Conservation (phyloP, 53 echinoderm and acorn worm genomes). For the Holothuria scabra region DNA sequence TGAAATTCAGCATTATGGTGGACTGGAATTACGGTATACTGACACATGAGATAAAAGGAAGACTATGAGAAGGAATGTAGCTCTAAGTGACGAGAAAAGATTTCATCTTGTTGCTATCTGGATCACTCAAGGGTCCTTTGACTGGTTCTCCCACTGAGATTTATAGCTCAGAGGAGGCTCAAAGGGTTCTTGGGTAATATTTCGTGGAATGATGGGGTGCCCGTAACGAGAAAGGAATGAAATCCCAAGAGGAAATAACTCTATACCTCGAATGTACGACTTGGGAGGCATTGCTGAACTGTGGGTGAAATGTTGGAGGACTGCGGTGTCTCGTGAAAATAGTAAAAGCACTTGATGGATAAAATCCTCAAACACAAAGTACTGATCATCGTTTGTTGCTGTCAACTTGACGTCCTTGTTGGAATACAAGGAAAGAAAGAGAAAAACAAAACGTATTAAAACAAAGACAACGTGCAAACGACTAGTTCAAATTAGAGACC, state of each 20-base stretch:
- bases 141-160: too few species aligned
- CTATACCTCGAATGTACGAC: conserved; percentile 90
- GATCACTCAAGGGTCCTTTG: too few species aligned
- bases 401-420: conserved; percentile 93
- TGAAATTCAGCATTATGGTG: too few species aligned
- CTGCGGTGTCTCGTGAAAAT: conserved; percentile 88
- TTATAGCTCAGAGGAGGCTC: too few species aligned
- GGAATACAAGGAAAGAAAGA: not conserved
- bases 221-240: not conserved
- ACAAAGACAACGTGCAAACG: not conserved
- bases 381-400: conserved; percentile 97
- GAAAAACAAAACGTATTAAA: not conserved
- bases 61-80: too few species aligned
- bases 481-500: too few species aligned
- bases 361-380: conserved; percentile 98
- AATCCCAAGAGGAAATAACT: not conserved
- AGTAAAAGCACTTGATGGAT: conserved; percentile 92
- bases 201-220: too few species aligned
- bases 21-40: too few species aligned
- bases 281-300: conserved; percentile 96
- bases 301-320: conserved; percentile 88
- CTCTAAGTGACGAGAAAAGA: too few species aligned
- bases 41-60: too few species aligned
- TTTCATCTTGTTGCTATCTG: too few species aligned
- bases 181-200: too few species aligned